phyloP scores from a whole-genome alignment of 2,888 invertebrate genomes.

The Euplagia quadripunctaria region DNA sequence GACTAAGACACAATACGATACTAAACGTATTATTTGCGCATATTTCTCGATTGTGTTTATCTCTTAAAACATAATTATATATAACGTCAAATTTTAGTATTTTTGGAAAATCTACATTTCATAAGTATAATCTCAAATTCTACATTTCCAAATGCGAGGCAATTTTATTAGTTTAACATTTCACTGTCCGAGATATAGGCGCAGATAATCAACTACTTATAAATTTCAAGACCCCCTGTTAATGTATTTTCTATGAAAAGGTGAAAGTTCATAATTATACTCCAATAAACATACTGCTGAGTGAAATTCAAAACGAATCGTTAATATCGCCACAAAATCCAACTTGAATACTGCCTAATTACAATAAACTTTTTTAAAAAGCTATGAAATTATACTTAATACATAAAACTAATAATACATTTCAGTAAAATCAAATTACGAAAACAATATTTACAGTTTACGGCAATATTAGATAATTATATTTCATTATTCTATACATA shows the following conservation, averaged over 20 bases:
- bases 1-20: conserved; percentile 34
- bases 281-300: conserved; percentile 54
- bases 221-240: conserved; percentile 79
- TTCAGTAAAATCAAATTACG: conserved; percentile 81
- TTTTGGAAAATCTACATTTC: conserved; percentile 77
- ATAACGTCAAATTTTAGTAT: conserved; percentile 77
- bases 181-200: conserved; percentile 73
- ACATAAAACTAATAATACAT: conserved; percentile 82
- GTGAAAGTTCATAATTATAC: conserved; percentile 51
- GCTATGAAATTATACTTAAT: conserved; percentile 75
- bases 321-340: conserved; percentile 81
- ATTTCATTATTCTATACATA: conserved; percentile 82
- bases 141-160: conserved; percentile 87
- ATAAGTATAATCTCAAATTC: conserved; percentile 84
- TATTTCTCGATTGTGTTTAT: conserved; percentile 70
- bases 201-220: conserved; percentile 58
- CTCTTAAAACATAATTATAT: conserved; percentile 78
- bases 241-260: conserved; percentile 74
- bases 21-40: conserved; percentile 60
- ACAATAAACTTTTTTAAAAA: conserved; percentile 75
- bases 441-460: conserved; percentile 86
- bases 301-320: conserved; percentile 58
- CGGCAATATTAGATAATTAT: conserved; percentile 69
- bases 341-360: conserved; percentile 76
- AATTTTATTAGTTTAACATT: conserved; percentile 82